Conservation (phyloP, 2,888 invertebrate species). For the Perithous albicinctus region DNA sequence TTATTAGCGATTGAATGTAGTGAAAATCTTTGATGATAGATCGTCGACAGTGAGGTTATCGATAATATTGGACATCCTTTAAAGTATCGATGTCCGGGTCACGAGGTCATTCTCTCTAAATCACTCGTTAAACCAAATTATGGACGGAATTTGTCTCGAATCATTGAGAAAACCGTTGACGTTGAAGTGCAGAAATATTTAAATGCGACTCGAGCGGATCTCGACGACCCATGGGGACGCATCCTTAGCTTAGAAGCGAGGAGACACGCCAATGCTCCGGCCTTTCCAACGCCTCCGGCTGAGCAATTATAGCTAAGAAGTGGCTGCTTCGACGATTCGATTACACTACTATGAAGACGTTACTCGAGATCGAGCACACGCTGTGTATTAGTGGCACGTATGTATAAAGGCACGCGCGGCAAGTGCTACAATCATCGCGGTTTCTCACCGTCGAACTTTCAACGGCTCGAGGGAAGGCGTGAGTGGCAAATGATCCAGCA, state of each 20-base stretch:
- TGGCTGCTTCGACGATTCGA: conserved; percentile 61
- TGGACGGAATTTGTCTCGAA: conserved; percentile 48
- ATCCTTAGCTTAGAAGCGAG: conserved; percentile 17
- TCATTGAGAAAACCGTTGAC: conserved; percentile 40
- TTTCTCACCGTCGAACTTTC: conserved; percentile 64
- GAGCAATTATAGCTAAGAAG: conserved; percentile 44
- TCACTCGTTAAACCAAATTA: conserved; percentile 55
- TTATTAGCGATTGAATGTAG: conserved; percentile 57
- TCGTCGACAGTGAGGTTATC: conserved; percentile 26
- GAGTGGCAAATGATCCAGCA: conserved; percentile 62
- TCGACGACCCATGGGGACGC: background rate
- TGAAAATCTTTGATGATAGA: conserved; percentile 54
- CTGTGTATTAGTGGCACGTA: conserved; percentile 41
- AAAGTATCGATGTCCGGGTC: conserved; percentile 20
- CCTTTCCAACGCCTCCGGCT: conserved; percentile 64
- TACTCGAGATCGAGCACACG: conserved; percentile 56
- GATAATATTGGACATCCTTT: conserved; percentile 16
- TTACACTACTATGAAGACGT: conserved; percentile 65
- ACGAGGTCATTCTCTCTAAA: conserved; percentile 65
- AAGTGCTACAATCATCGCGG: conserved; percentile 63
- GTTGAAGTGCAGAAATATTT: conserved; percentile 36
- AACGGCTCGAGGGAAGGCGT: conserved; percentile 58
- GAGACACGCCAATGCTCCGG: conserved; percentile 55
- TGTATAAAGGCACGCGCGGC: conserved; percentile 23
- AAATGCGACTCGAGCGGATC: background rate